phyloP scores from a whole-genome alignment of 1,140 invertebrate genomes.

The Papilio polyxenes region DNA sequence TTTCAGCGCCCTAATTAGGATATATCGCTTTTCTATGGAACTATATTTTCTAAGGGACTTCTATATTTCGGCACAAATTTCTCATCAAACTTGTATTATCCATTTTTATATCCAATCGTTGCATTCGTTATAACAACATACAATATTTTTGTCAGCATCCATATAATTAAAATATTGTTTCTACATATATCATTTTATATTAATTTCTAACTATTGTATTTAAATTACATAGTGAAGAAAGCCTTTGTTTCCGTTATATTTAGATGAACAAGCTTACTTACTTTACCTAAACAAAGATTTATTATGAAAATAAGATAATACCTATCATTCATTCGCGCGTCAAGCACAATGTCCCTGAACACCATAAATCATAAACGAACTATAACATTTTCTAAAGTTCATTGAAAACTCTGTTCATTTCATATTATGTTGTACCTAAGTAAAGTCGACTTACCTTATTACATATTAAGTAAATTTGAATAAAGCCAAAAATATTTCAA shows the following conservation, averaged over 20 bases:
- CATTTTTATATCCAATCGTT: background rate
- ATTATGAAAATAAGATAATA: slow-evolving; percentile 1
- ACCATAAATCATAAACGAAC: slow-evolving; percentile 21
- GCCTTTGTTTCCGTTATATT: background rate
- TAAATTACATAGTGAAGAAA: no score
- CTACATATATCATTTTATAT: background rate
- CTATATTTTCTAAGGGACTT: background rate
- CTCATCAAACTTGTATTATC: background rate
- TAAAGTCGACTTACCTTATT: background rate
- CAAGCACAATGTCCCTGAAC: slow-evolving; percentile 8
- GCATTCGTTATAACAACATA: background rate
- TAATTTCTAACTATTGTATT: background rate
- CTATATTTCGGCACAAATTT: background rate
- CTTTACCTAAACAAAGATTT: slow-evolving; percentile 3
- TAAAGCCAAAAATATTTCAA: background rate
- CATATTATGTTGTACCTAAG: background rate
- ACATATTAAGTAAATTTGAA: background rate
- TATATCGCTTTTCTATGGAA: background rate
- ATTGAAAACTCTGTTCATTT: slow-evolving; percentile 9
- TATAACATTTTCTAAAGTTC: slow-evolving; percentile 4
- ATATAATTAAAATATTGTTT: no score
- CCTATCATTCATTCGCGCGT: slow-evolving; percentile 18
- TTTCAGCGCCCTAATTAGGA: background rate
- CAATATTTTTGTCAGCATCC: no score
- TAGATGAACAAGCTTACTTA: slow-evolving; percentile 15